phyloP scores from a whole-genome alignment of 2,797 vertebrate genomes.

The Tamandua tetradactyla region DNA sequence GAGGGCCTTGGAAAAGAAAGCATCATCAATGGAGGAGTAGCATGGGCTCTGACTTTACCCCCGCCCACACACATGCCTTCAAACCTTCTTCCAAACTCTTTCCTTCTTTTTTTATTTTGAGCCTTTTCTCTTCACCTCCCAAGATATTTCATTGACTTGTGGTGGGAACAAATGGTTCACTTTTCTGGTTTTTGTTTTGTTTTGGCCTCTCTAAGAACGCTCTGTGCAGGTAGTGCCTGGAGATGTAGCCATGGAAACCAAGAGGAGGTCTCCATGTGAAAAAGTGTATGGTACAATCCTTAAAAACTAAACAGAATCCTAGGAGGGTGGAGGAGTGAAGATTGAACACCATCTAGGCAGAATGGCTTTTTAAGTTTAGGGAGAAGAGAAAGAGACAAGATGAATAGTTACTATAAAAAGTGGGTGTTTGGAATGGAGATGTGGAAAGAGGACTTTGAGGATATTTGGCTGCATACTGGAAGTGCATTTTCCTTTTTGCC shows the following conservation, averaged over 20 bases:
- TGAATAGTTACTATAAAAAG: background rate
- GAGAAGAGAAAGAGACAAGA: background rate
- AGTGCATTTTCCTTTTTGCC: background rate
- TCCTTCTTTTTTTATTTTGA: background rate
- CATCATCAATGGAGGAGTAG: background rate
- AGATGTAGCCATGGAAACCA: background rate
- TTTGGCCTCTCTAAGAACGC: background rate
- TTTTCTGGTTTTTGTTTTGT: background rate
- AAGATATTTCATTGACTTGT: background rate
- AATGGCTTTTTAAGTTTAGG: background rate
- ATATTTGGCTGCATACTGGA: background rate
- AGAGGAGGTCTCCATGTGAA: background rate
- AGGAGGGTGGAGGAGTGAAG: background rate
- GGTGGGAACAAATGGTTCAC: background rate
- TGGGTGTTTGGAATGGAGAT: background rate
- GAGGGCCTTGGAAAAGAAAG: background rate
- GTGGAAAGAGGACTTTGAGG: background rate
- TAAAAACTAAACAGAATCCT: background rate
- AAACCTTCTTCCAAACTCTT: background rate
- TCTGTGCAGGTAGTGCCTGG: background rate
- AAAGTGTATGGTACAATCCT: background rate
- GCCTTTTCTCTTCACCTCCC: background rate
- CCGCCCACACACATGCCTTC: background rate
- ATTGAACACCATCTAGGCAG: background rate
- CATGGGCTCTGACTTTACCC: background rate